Conservation (phyloP, 2,113 vertebrate genomes). For the Ictalurus punctatus region DNA sequence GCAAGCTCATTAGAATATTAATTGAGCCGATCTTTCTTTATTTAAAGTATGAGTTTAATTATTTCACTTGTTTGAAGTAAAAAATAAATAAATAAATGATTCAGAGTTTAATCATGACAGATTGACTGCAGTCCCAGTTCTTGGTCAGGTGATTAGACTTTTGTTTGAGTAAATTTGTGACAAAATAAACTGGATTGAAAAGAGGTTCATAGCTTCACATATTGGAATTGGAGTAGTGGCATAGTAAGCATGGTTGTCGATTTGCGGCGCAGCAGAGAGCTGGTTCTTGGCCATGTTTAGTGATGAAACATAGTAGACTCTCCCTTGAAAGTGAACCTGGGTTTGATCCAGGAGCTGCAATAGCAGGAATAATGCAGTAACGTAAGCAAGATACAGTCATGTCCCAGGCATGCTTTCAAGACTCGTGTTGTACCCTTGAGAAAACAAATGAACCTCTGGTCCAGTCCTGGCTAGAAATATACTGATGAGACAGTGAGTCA, state of each 20-base stretch:
- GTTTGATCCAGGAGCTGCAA: not conserved
- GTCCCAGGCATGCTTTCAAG: not conserved
- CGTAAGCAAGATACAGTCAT: constrained; percentile 3
- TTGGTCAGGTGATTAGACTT: not conserved
- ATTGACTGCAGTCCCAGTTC: too few relatives aligned
- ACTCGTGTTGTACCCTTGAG: not conserved
- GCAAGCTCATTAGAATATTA: too few relatives aligned
- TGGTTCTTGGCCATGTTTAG: not conserved
- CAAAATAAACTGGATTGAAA: not conserved
- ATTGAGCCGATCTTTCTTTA: too few relatives aligned
- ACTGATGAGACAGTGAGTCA: not conserved
- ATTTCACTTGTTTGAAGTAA: too few relatives aligned
- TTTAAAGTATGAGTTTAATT: too few relatives aligned
- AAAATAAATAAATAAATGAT: too few relatives aligned
- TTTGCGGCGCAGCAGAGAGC: not conserved
- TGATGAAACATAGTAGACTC: not conserved
- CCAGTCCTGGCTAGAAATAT: not conserved
- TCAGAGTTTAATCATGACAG: too few relatives aligned
- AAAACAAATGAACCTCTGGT: not conserved
- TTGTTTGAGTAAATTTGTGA: not conserved
- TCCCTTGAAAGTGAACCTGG: not conserved
- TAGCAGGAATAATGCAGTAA: not conserved
- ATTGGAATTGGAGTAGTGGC: not conserved
- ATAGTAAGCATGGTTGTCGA: not conserved
- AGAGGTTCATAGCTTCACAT: not conserved